Conservation (phyloP, 2,797 vertebrate species). For the Alca torda region DNA sequence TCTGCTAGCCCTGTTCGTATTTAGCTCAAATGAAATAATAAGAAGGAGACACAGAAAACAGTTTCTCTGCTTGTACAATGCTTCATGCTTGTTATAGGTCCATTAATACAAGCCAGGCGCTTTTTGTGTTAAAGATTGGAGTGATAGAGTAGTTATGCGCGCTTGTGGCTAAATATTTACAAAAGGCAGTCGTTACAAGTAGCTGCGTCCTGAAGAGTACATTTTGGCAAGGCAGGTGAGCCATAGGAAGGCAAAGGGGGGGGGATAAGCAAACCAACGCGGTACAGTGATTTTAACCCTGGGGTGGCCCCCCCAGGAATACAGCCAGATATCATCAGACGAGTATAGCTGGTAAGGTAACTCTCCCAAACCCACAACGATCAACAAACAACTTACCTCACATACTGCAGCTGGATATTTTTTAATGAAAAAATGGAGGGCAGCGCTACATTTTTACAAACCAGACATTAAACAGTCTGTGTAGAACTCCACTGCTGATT, state of each 20-base stretch:
- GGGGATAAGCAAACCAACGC: neutral
- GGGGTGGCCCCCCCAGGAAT: neutral
- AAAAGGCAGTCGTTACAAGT: neutral
- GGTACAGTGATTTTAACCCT: neutral
- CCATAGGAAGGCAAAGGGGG: neutral
- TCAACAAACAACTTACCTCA: neutral
- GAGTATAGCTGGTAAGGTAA: neutral
- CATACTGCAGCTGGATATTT: neutral
- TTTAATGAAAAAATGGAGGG: neutral
- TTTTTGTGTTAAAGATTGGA: conserved; percentile 33
- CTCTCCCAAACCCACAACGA: neutral
- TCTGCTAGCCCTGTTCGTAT: conserved; percentile 38
- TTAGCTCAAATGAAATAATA: conserved; percentile 74
- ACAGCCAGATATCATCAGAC: neutral
- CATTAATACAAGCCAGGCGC: conserved; percentile 59
- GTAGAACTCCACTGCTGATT: neutral
- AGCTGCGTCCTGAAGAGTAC: neutral
- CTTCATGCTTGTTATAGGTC: conserved; percentile 33
- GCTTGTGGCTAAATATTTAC: conserved; percentile 26
- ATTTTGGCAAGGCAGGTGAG: neutral
- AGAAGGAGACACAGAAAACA: conserved; percentile 47
- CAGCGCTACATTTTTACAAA: neutral
- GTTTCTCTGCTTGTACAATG: conserved; percentile 31
- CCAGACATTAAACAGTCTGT: neutral
- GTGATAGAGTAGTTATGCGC: neutral